Percentiles rank a stretch among this genome's conserved stretches.
These are phyloP conservation scores for Trialeurodes vaporariorum DNA, from an alignment of 1,140 invertebrate genomes.

Conservation along the genomic window DNA sequence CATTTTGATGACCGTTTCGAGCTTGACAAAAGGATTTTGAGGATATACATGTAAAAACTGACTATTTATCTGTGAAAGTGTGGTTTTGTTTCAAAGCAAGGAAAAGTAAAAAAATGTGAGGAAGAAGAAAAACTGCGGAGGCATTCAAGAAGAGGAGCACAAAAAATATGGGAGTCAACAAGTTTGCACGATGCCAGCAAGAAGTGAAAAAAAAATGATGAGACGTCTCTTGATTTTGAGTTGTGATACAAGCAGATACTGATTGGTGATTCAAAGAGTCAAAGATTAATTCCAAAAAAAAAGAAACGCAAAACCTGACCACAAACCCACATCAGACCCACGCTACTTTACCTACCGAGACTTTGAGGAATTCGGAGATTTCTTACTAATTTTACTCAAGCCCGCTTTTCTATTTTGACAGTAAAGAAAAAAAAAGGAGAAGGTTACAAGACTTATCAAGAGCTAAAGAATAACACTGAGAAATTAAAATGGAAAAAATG, in stretches of 20 bases:
- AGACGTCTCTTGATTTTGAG: neutral
- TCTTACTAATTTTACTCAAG: conserved; percentile 1
- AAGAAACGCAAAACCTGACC: neutral
- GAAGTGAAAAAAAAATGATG: conserved; percentile 3
- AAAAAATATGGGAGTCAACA: neutral
- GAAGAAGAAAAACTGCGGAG: conserved; percentile 11
- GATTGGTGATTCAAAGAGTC: neutral
- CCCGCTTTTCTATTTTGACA: conserved; percentile 5
- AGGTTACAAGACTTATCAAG: neutral
- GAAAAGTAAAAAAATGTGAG: too few relatives aligned
- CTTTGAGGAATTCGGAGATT: conserved; percentile 6
- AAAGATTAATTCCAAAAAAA: conserved; percentile 7
- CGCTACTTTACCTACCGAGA: conserved; percentile 9
- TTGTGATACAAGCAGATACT: neutral
- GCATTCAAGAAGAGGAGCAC: neutral
- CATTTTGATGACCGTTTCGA: too few relatives aligned
- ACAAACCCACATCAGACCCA: neutral
- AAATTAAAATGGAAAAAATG: neutral
- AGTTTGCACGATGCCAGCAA: neutral
- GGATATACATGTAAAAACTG: too few relatives aligned
- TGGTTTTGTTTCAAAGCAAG: too few relatives aligned
- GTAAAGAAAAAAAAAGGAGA: neutral
- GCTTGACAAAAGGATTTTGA: too few relatives aligned
- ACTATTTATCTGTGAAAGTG: too few relatives aligned
- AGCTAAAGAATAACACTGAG: neutral